Evolutionary conservation across 2,113 vertebrate genomes (phyloP), one percentile per base, ranked within the genome.

Genomic region (Anhinga anhinga): DNA sequence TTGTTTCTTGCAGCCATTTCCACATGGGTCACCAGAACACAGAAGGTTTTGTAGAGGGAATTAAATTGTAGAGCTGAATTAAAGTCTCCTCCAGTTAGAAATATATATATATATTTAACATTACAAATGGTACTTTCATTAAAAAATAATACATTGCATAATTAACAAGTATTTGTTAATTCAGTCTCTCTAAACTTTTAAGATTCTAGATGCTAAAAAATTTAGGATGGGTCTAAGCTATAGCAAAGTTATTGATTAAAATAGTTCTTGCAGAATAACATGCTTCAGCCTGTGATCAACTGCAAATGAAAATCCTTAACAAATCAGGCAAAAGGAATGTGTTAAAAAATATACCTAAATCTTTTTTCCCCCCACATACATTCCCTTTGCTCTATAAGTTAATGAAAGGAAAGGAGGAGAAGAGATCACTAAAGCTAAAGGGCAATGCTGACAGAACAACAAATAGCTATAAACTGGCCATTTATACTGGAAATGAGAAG

Each of bases 341-440:
- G 53, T 83, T 77, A 11, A 80, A 82, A 84, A 85, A 59, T 38
- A 66, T 11, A 96, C 88, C 65, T 79, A 20, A 81, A 34, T 92
- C 44, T 13, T 25, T 25, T 10, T 5, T 2, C 2, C 11, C 30
- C 20, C 17, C 15, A 18, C 40, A 20, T 38, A 61, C 0, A 0
- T 87, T 82, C 17, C 17, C 20, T 56, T 90, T 83, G 67, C 36
- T 80, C 69, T 61, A 3, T 58, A 95, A 91, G 19, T 83, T 92
- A 92, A 92, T 45, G 58, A 90, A 78, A 56, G 74, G 55, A 70
- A 66, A 84, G 30, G 44, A 73, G n/a, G 38, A 90, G 42, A 70
- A 89, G 59, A 89, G 21, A 92, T 82, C 25, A 53, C 27, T 91
- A 94, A 62, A 91, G 49, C 67, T 93, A 83, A 92, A 95, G 86